These are phyloP conservation scores for Hymenopus coronatus DNA, from an alignment of 2,888 invertebrate genomes.

Conservation along the genomic window DNA sequence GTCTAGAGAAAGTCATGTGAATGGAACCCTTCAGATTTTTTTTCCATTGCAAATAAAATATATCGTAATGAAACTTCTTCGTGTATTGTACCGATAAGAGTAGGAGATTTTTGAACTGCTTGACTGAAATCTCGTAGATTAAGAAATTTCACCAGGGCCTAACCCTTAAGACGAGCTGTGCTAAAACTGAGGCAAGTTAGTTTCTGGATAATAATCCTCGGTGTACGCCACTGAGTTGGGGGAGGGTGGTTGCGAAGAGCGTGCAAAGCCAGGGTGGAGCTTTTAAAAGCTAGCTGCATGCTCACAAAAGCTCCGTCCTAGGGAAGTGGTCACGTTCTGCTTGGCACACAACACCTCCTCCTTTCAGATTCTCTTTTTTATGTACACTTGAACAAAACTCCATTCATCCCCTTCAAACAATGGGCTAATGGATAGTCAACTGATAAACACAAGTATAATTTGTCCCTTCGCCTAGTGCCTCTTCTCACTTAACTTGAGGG, in stretches of 20 bases:
- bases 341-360: background rate
- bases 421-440: slow-evolving; percentile 4
- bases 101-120: too few species aligned
- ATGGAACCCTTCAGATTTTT: too few species aligned
- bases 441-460: background rate
- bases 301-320: slow-evolving; percentile 15
- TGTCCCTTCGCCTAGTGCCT: background rate
- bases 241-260: background rate
- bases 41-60: too few species aligned
- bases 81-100: too few species aligned
- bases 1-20: too few species aligned
- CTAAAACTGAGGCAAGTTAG: background rate
- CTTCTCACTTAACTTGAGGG: background rate
- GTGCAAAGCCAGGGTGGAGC: background rate
- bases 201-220: background rate
- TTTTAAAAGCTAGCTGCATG: slow-evolving; percentile 20
- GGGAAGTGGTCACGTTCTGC: slow-evolving; percentile 16
- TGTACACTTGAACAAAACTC: slow-evolving; percentile 1
- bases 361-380: background rate
- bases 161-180: background rate
- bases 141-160: too few species aligned
- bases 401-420: slow-evolving; percentile 9
- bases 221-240: background rate
- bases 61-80: too few species aligned
- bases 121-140: too few species aligned